phyloP scores from a whole-genome alignment of 2,113 vertebrate species.

The Boleophthalmus pectinirostris region DNA sequence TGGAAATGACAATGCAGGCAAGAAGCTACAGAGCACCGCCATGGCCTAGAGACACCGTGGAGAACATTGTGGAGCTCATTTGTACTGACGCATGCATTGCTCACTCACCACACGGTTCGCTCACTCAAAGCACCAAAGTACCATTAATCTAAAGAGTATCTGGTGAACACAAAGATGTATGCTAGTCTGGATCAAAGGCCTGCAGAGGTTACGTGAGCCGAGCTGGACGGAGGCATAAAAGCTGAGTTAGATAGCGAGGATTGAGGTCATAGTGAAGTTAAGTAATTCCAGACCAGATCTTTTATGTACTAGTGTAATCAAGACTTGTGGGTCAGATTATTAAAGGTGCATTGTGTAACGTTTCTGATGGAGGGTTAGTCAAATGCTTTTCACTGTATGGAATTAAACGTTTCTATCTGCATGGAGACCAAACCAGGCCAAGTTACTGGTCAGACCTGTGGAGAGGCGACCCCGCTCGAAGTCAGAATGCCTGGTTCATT shows the following conservation, averaged over 20 bases:
- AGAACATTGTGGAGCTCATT: not conserved
- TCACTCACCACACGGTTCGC: conserved; percentile 43
- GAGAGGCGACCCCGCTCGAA: too few species aligned
- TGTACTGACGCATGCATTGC: conserved; percentile 29
- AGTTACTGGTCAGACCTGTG: too few species aligned
- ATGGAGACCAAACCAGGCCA: too few species aligned
- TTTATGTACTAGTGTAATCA: conserved; percentile 5
- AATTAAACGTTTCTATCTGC: too few species aligned
- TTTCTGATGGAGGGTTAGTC: too few species aligned
- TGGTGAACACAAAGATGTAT: conserved; percentile 41
- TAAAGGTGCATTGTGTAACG: too few species aligned
- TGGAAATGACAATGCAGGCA: conserved; percentile 35
- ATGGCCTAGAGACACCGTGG: conserved; percentile 5
- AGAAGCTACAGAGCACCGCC: conserved; percentile 36
- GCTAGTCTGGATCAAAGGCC: conserved; percentile 40
- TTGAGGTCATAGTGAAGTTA: conserved; percentile 35
- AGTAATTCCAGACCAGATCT: conserved; percentile 33
- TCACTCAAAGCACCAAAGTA: conserved; percentile 31
- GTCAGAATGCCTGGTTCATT: too few species aligned
- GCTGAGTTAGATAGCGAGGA: conserved; percentile 33
- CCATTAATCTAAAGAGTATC: conserved; percentile 36
- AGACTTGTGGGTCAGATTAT: not conserved
- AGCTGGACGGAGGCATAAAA: conserved; percentile 25
- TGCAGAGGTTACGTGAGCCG: conserved; percentile 18
- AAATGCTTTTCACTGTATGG: too few species aligned